Base-by-base conservation (phyloP, 2,888 invertebrate species). In the Ischnura elegans region DNA sequence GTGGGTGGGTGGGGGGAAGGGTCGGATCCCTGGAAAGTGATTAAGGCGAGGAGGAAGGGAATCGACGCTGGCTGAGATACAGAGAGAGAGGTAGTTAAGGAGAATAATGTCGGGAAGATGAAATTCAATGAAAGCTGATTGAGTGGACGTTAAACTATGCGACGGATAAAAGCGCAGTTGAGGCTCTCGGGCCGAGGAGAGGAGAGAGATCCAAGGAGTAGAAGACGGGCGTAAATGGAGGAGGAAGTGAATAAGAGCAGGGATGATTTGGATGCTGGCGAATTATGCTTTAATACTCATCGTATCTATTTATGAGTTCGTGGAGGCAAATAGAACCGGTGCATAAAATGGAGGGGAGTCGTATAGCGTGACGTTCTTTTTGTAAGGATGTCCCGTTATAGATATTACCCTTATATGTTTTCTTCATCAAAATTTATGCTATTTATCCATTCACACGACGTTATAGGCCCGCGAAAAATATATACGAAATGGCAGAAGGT, bases 31-130 rank as follows among this genome's bases (percentile, higher is more conserved):
- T 8, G 47, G 84, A 43, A 90, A 61, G 90, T 90, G 90, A 93
- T 76, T 85, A 85, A 93, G 93, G 85, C 46, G 47, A 76, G 76
- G 76, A 36, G 36, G 76, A 5, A 36, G 36, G 16, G 76, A 0
- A n/a, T 13, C 6, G 47, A 46, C 16, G 51, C 2, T 51, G 51
- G 8, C 16, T 51, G 51, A 85, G 84, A 85, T 5, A 93, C 66
- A 42, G 93, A 76, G 84, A 87, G 93, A 55, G 93, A 93, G 86
- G 86, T 93, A 61, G 61, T 90, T 90, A 90, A 90, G 61, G 90
- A 90, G 61, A 61, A 90, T 90, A 61, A 90, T 61, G 61, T 61
- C 87, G 42, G 42, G 42, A 42, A 55, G 42, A 55, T 51, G 86
- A 86, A 86, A 86, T 86, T 86, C 43, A 86, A 86, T 86, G 86